phyloP scores from a whole-genome alignment of 2,888 invertebrate genomes.

The Ornithoptera priamus region DNA sequence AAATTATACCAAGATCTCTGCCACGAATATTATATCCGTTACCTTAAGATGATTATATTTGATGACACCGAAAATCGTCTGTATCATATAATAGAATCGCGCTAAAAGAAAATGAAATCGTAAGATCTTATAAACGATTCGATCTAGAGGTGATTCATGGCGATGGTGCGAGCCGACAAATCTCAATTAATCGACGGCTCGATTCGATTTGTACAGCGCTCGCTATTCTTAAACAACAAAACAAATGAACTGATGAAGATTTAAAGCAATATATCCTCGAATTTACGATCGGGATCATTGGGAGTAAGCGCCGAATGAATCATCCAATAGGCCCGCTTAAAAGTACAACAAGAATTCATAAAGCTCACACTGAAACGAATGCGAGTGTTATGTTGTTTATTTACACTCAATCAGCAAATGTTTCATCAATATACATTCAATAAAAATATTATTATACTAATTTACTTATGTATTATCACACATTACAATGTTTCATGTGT shows the following conservation, averaged over 20 bases:
- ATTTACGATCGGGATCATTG: slow-evolving; percentile 18
- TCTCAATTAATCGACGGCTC: slow-evolving; percentile 31
- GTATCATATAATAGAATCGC: slow-evolving; percentile 14
- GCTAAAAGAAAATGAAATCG: slow-evolving; percentile 18
- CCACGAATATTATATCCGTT: background rate
- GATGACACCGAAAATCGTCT: slow-evolving; percentile 5
- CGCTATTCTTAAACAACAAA: slow-evolving; percentile 17
- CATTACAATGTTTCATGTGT: too few relatives aligned
- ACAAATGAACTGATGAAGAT: slow-evolving; percentile 26
- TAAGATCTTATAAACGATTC: slow-evolving; percentile 25
- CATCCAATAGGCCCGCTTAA: slow-evolving; percentile 6
- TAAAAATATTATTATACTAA: too few relatives aligned
- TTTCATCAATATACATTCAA: background rate
- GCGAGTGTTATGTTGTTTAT: background rate
- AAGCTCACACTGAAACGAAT: background rate
- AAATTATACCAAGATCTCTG: background rate
- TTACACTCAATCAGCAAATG: background rate
- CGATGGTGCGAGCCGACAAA: slow-evolving; percentile 28
- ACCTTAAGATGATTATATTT: slow-evolving; percentile 2
- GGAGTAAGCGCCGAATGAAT: slow-evolving; percentile 12
- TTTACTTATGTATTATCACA: too few relatives aligned
- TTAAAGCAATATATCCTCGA: slow-evolving; percentile 7
- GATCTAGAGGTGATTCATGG: slow-evolving; percentile 20
- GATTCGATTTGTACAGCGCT: slow-evolving; percentile 21
- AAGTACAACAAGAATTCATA: slow-evolving; percentile 12